Evolutionary conservation across 1,140 invertebrate genomes (phyloP).

Genomic region (Ctenoplectra terminalis): DNA sequence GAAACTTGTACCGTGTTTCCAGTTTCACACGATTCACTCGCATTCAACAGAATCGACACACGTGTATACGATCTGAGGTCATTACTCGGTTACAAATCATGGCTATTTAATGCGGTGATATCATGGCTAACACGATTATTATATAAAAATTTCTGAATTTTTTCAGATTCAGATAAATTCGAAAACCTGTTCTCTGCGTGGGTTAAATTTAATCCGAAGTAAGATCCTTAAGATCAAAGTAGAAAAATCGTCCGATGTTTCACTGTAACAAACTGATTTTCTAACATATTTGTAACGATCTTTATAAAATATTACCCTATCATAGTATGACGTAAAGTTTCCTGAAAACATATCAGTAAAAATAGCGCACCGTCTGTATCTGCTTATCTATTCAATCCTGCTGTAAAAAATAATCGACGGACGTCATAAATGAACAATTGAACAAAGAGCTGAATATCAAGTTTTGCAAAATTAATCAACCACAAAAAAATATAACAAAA

Average conservation of each 20-base stretch:
- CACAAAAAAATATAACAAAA: no score
- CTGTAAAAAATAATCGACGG: neutral
- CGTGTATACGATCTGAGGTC: neutral
- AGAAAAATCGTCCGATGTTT: neutral
- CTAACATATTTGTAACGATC: no score
- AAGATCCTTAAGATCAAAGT: neutral
- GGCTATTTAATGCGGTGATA: constrained; percentile 30
- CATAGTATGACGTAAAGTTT: neutral
- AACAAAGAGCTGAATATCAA: neutral
- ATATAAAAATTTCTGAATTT: neutral
- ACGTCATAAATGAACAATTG: neutral
- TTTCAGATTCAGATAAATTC: neutral
- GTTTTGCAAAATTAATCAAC: neutral
- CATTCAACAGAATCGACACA: neutral
- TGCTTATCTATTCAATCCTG: neutral
- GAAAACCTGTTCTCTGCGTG: neutral
- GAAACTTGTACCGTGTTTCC: neutral
- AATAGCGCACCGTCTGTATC: neutral
- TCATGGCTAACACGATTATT: constrained; percentile 11
- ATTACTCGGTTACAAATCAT: neutral
- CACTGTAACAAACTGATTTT: neutral
- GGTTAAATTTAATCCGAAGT: no score
- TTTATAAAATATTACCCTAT: neutral
- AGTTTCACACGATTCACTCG: constrained; percentile 29
- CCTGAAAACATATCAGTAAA: neutral